A percentile compares a stretch with the other conserved stretches of the same genome.
phyloP scores from a whole-genome alignment of 2,113 vertebrate genomes.

The Elaphurus davidianus region DNA sequence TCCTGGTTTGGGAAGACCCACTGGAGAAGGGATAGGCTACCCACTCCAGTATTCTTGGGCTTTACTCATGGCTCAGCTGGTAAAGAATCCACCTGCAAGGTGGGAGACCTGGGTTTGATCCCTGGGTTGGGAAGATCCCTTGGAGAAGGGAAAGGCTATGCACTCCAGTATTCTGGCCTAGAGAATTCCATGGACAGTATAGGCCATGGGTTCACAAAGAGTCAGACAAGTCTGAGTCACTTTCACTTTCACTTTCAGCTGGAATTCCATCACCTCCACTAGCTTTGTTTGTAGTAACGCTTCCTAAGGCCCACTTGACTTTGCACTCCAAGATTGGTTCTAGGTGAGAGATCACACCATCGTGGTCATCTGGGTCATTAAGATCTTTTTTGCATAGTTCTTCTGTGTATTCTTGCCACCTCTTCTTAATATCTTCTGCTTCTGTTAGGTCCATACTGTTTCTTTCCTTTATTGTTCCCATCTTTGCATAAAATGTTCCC shows the following conservation, averaged over 20 bases:
- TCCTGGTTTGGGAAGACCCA: background rate
- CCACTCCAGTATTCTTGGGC: background rate
- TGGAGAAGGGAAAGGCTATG: background rate
- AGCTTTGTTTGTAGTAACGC: background rate
- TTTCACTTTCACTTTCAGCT: background rate
- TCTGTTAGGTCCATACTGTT: background rate
- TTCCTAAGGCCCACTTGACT: background rate
- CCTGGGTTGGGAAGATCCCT: background rate
- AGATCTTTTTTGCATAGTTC: background rate
- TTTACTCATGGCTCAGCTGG: background rate
- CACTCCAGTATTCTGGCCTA: background rate
- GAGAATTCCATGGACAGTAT: background rate
- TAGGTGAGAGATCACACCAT: background rate
- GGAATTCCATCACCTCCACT: background rate
- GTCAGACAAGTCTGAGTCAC: background rate
- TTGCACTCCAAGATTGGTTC: background rate
- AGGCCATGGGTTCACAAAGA: background rate
- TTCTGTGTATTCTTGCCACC: background rate
- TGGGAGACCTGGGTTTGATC: background rate
- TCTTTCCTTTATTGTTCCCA: background rate
- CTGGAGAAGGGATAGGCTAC: background rate
- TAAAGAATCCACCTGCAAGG: background rate
- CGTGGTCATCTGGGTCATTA: background rate
- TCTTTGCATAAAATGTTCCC: background rate
- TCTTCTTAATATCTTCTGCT: background rate